phyloP scores from a whole-genome alignment of 2,113 vertebrate genomes.

The Tangachromis dhanisi region DNA sequence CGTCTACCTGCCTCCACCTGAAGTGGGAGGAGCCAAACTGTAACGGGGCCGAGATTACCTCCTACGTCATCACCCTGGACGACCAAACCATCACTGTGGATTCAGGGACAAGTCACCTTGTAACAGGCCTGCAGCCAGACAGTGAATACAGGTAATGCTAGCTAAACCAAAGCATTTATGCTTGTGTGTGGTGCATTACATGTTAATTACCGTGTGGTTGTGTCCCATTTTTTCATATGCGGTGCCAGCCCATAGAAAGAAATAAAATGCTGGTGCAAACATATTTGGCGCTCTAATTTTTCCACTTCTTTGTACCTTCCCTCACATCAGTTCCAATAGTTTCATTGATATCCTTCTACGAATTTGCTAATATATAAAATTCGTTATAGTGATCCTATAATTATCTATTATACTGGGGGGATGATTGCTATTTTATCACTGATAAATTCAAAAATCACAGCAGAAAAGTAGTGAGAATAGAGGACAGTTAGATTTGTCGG shows the following conservation, averaged over 20 bases:
- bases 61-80: constrained; percentile 84
- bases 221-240: neutral
- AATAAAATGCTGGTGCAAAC: neutral
- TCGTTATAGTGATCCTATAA: neutral
- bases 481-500: neutral
- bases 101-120: constrained; percentile 71
- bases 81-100: constrained; percentile 77
- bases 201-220: neutral
- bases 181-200: neutral
- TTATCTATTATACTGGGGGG: neutral
- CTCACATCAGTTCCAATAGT: neutral
- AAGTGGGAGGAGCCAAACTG: constrained; percentile 91
- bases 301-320: neutral
- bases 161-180: neutral
- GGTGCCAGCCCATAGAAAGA: neutral
- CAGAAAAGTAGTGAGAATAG: neutral
- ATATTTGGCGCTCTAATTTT: neutral
- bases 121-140: constrained; percentile 86
- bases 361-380: neutral
- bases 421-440: neutral
- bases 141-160: constrained; percentile 84
- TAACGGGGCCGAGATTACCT: constrained; percentile 87
- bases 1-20: constrained; percentile 86
- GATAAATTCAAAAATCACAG: neutral
- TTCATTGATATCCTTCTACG: neutral